Evolutionary conservation across 23 tunicate species (phyloP), one percentile per base, ranked within the genome.

Genomic region (Pegea sp.): DNA sequence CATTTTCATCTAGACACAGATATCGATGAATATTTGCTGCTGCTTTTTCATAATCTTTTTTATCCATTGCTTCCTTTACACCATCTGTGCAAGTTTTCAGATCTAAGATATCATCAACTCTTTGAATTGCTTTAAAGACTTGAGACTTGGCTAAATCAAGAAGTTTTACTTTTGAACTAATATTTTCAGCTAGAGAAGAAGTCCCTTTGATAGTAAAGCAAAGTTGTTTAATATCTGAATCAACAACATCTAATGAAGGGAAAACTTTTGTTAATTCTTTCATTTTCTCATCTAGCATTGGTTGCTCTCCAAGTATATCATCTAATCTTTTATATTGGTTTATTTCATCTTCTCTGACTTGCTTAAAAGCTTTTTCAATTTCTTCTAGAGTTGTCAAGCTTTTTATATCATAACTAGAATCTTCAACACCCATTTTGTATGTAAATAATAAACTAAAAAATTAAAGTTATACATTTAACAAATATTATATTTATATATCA

Each of bases 11-110:
- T 31, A 87, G 43, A 54, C 96, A 87, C 49, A 87, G 49, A 56
- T 87, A 87, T 22, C 96, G 61, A 31, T 87, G 71, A 52, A 87
- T 87, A 38, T 87, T 75, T 27, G 88, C 96, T 20, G 96, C 96
- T 2, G 96, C 96, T 44, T 76, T 81, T 54, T 87, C 96, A 58
- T 75, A 76, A 44, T 87, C 96, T 49, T 87, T 69, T 16, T 70
- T 27, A 43, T 75, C 96, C 96, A 87, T 69, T 0, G 96, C 96
- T 29, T 66, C 22, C 31, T 87, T 76, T 22, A 87, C 96, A 5
- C 96, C 96, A 46, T 87, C 96, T 4, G 96, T 75, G 62, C 96
- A 87, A 27, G 34, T 58, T 51, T 87, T 87, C 46, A 87, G 61
- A 56, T 87, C 96, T 24, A 87, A 54, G 26, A 87, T 59, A 33